Evolutionary conservation across 2,113 vertebrate species (phyloP).

Genomic region (Charadrius vociferus): DNA sequence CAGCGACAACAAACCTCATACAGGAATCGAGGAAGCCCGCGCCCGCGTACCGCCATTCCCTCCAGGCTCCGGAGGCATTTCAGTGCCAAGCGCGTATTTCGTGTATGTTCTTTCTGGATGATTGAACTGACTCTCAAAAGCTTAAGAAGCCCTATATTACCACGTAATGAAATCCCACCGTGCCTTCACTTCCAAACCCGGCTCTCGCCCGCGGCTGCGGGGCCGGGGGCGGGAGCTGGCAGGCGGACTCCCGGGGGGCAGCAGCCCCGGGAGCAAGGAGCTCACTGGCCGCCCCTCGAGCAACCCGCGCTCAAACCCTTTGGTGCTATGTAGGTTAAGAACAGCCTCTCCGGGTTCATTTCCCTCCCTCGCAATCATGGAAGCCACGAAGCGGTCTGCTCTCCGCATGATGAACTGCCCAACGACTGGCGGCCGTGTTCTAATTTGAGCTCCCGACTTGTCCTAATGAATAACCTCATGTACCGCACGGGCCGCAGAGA

Average conservation of each 20-base stretch:
- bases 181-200: background rate
- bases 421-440: background rate
- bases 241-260: background rate
- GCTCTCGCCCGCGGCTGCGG: background rate
- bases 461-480: conserved; percentile 58
- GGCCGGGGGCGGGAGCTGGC: background rate
- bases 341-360: background rate
- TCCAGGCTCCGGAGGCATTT: background rate
- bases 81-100: background rate
- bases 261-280: background rate
- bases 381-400: background rate
- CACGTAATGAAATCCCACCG: background rate
- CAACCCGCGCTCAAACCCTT: background rate
- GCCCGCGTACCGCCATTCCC: background rate
- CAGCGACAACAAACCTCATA: background rate
- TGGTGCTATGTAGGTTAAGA: background rate
- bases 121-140: background rate
- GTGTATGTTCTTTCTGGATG: background rate
- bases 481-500: background rate
- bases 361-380: background rate
- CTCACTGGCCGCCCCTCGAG: background rate
- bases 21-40: background rate
- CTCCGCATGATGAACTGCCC: background rate
- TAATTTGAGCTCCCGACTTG: conserved; percentile 19
- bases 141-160: background rate